A percentile compares a stretch with the other conserved stretches of the same genome.
These are phyloP conservation scores for Chironomus riparius DNA, from an alignment of 2,888 invertebrate genomes.

Conservation along the genomic window DNA sequence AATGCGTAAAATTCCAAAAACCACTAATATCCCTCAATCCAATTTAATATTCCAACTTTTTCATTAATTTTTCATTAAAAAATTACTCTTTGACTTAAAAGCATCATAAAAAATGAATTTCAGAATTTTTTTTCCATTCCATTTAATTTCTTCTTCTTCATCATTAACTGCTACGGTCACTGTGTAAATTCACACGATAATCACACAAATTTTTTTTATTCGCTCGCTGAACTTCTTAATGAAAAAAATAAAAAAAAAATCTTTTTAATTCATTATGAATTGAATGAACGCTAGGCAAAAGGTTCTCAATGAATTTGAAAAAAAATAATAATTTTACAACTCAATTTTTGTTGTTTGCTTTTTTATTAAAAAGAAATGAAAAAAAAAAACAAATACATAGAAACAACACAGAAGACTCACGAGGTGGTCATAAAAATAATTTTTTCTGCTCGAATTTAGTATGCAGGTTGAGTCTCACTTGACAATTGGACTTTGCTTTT, in stretches of 20 bases:
- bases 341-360: neutral
- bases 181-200: constrained; percentile 9
- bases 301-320: neutral
- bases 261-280: too few species aligned
- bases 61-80: neutral
- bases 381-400: neutral
- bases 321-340: neutral
- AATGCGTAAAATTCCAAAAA: neutral
- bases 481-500: neutral
- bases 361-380: neutral
- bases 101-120: too few species aligned
- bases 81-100: neutral
- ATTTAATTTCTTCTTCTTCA: too few species aligned
- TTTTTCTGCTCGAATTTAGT: neutral
- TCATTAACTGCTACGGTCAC: neutral
- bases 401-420: neutral
- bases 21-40: too few species aligned
- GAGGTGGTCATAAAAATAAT: neutral
- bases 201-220: neutral
- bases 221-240: constrained; percentile 1
- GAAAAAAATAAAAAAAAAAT: neutral
- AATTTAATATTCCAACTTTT: neutral
- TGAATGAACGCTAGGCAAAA: neutral
- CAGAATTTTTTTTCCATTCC: too few species aligned
- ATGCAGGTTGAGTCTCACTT: neutral